phyloP scores from a whole-genome alignment of 2,797 vertebrate genomes.

The Chelon labrosus region DNA sequence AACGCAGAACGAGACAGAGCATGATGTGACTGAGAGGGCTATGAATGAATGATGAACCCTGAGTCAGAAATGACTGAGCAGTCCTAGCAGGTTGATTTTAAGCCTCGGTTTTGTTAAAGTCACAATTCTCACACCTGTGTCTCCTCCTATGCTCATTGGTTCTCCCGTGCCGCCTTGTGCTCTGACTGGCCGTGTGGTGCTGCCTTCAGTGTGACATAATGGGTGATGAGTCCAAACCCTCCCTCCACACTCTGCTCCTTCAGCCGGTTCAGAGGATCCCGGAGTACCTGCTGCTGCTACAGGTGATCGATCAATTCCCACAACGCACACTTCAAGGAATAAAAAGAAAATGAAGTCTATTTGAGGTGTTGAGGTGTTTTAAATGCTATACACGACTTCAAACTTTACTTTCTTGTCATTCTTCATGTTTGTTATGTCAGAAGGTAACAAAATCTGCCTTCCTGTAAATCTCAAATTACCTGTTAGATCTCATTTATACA shows the following conservation, averaged over 20 bases:
- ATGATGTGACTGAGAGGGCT: background rate
- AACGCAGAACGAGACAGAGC: constrained; percentile 17
- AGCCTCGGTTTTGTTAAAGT: background rate
- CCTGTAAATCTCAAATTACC: no score
- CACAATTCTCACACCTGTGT: background rate
- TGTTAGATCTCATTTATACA: no score
- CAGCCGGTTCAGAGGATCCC: constrained; percentile 97
- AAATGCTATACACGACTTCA: no score
- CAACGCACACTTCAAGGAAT: background rate
- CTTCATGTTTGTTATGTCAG: background rate
- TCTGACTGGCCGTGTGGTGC: constrained; percentile 33
- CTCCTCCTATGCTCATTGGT: constrained; percentile 4
- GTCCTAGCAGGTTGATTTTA: background rate
- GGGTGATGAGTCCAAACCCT: constrained; percentile 92
- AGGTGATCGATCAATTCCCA: constrained; percentile 79
- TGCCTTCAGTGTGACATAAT: constrained; percentile 78
- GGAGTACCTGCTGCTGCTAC: constrained; percentile 93
- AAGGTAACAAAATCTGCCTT: no score
- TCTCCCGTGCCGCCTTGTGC: background rate
- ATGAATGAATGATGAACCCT: no score
- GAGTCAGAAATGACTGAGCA: background rate
- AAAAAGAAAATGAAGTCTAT: background rate
- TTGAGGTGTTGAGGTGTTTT: background rate
- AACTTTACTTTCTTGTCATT: background rate
- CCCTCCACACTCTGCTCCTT: constrained; percentile 93